phyloP scores from a whole-genome alignment of 2,888 invertebrate species.

The Julus scanicus region DNA sequence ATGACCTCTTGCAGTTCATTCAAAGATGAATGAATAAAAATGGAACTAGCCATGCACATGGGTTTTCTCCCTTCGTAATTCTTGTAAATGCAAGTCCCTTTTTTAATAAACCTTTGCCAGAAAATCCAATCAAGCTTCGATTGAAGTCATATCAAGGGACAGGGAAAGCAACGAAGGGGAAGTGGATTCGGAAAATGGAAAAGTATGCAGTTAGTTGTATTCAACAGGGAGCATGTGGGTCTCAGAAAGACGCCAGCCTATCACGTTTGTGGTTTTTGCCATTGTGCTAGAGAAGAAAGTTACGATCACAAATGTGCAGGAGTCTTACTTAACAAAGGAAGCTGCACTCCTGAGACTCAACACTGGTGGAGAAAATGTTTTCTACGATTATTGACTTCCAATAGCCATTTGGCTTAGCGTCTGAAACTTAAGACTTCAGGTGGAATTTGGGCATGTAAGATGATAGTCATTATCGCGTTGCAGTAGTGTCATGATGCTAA shows the following conservation, averaged over 20 bases:
- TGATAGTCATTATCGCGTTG: too few species aligned
- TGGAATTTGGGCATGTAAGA: too few species aligned
- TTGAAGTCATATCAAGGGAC: slow-evolving; percentile 18
- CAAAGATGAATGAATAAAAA: background rate
- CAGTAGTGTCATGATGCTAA: too few species aligned
- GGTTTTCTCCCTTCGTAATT: background rate
- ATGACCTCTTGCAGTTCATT: background rate
- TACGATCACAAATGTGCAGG: background rate
- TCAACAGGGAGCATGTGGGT: background rate
- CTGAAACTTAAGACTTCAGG: too few species aligned
- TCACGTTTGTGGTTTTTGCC: background rate
- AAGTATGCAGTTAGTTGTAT: background rate
- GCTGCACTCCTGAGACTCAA: background rate
- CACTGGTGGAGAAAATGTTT: background rate
- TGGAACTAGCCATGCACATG: background rate
- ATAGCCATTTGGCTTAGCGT: background rate
- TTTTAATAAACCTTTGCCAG: background rate
- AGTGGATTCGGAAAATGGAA: background rate
- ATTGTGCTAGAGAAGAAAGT: background rate
- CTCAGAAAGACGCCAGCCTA: background rate
- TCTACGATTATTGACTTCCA: background rate
- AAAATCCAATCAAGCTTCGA: background rate
- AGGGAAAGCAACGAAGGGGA: background rate
- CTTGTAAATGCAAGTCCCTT: background rate
- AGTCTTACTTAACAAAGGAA: slow-evolving; percentile 1